phyloP scores from a whole-genome alignment of 1,140 invertebrate species.

The Drosophila busckii region DNA sequence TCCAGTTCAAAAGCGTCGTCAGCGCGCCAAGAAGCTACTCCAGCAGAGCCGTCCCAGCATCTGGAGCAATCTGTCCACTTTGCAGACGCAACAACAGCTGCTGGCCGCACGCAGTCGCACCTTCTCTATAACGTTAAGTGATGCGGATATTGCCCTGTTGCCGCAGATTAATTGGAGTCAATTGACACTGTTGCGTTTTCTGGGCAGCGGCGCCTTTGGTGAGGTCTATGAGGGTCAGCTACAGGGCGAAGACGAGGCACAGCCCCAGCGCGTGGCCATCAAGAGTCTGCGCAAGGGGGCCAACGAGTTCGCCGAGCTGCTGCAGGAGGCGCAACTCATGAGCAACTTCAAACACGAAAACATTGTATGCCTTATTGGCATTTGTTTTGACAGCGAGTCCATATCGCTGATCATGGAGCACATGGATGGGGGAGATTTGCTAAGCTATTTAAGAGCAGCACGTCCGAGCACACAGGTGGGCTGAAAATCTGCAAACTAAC shows the following conservation, averaged over 20 bases:
- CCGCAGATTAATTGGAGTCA: slow-evolving; percentile 90
- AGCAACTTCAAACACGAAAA: slow-evolving; percentile 98
- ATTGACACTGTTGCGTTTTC: slow-evolving; percentile 90
- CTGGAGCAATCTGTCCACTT: slow-evolving; percentile 90
- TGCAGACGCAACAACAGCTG: slow-evolving; percentile 84
- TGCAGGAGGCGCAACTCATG: slow-evolving; percentile 98
- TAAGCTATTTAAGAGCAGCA: slow-evolving; percentile 91
- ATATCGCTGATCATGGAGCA: slow-evolving; percentile 97
- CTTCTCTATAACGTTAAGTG: slow-evolving; percentile 85
- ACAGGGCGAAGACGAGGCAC: slow-evolving; percentile 81
- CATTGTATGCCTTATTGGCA: slow-evolving; percentile 94
- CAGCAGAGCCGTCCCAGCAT: slow-evolving; percentile 73
- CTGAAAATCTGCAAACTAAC: background rate
- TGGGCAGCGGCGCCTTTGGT: slow-evolving; percentile 98
- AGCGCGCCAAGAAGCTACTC: slow-evolving; percentile 67
- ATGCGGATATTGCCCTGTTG: slow-evolving; percentile 86
- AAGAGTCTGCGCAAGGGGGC: slow-evolving; percentile 96
- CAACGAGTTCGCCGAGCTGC: slow-evolving; percentile 95
- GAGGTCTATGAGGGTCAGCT: slow-evolving; percentile 96
- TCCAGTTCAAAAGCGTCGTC: slow-evolving; percentile 50
- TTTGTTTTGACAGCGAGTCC: slow-evolving; percentile 95
- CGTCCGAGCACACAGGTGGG: slow-evolving; percentile 81
- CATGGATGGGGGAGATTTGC: slow-evolving; percentile 97
- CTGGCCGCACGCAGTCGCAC: slow-evolving; percentile 84
- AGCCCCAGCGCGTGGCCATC: slow-evolving; percentile 87